These are phyloP conservation scores for Eupithecia tripunctaria DNA, from an alignment of 2,888 invertebrate species.

Conservation along the genomic window DNA sequence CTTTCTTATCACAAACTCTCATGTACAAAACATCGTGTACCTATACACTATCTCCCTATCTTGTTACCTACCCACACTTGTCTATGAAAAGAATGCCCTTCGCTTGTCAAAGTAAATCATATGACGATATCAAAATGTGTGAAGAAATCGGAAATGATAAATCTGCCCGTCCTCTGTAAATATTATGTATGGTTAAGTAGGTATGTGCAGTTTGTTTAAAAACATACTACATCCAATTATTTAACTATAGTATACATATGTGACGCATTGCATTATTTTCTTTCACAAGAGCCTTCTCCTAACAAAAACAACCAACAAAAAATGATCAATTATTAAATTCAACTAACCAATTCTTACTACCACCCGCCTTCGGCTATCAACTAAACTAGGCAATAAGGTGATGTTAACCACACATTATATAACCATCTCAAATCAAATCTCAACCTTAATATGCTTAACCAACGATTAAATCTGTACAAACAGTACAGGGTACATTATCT, in stretches of 20 bases:
- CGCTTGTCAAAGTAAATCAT: conserved; percentile 21
- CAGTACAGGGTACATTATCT: neutral
- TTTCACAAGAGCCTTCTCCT: no score
- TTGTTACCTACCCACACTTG: neutral
- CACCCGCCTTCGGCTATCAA: conserved; percentile 12
- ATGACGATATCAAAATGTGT: neutral
- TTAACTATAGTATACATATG: no score
- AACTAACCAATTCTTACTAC: no score
- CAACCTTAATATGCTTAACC: conserved; percentile 2
- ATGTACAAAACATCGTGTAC: neutral
- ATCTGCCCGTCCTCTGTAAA: neutral
- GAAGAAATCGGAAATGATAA: neutral
- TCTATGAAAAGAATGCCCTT: neutral
- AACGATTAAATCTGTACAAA: conserved; percentile 9
- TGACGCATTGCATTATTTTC: no score
- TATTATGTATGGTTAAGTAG: neutral
- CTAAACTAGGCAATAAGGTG: neutral
- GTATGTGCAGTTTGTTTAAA: no score
- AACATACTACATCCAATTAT: no score
- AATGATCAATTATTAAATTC: no score
- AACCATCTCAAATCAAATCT: conserved; percentile 11
- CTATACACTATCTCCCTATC: neutral
- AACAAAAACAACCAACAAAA: no score
- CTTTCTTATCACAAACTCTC: neutral
- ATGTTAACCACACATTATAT: conserved; percentile 11